Base-by-base conservation (phyloP, 1,140 invertebrate genomes). In the Brachionus koreanus region DNA sequence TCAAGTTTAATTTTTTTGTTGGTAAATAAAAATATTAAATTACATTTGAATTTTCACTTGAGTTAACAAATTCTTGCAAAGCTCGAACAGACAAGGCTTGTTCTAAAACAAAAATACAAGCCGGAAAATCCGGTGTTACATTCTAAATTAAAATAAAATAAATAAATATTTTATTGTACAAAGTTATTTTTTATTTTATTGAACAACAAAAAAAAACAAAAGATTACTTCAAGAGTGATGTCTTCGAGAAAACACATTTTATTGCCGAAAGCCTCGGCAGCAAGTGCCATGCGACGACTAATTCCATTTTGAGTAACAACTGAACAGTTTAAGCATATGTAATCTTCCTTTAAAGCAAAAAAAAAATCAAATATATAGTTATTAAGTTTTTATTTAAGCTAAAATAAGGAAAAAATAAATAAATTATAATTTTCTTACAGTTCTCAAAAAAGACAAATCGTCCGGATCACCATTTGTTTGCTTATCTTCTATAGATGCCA, bases 81-180 rank as follows among this genome's bases (percentile, higher is more conserved):
- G 98, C 98, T 87, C 97, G 91, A 65, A 99, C 97, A 83, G 97
- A 99, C 79, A 99, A 90, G n/a, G 98, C 98, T 91, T 96, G 94
- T 89, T 99, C 98, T 85, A 99, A 97, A 69, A 98, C 96, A 89
- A 99, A 98, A 13, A 97, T 95, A 88, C 95, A 98, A 90, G 97
- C 96, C 72, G 96, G 96, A 84, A 99, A 91, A 88, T 99, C 97
- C 49, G 98, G 96, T 61, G 97, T 93, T 89, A 98, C 97, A 93
- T 95, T 87, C 13, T 91, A 72, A 39, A 46, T 23, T 5, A 9
- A 13, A 43, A 43, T 74, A 42, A 42, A 43, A 39, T 82, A 67
- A 83, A 83, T 19, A 33, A 2, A 39, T 29, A 3, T 29, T 57
- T 72, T 23, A 61, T 16, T 46, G 9, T 67, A 6, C 23, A 75